phyloP scores from a whole-genome alignment of 2,113 vertebrate genomes.

The Mesoclemmys tuberculata region DNA sequence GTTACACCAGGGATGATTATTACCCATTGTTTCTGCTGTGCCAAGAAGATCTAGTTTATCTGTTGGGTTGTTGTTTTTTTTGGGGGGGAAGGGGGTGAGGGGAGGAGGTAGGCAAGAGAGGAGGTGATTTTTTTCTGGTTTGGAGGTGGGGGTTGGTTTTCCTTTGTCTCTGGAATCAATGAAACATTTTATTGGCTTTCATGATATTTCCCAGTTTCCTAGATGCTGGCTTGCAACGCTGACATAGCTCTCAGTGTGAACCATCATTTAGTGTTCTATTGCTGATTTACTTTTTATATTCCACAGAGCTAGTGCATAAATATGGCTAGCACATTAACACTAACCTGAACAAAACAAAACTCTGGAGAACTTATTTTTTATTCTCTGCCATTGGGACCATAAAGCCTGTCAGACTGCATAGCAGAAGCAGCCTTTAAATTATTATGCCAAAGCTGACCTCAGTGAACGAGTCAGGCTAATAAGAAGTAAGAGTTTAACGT shows the following conservation, averaged over 20 bases:
- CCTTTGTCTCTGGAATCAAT: neutral
- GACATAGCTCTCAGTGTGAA: constrained; percentile 10
- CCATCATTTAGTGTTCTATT: constrained; percentile 22
- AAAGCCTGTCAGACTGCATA: constrained; percentile 47
- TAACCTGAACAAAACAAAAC: constrained; percentile 62
- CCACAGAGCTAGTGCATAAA: constrained; percentile 46
- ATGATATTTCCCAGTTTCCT: constrained; percentile 14
- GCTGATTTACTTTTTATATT: constrained; percentile 50
- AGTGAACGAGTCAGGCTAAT: constrained; percentile 16
- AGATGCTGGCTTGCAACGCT: neutral
- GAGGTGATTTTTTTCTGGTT: neutral
- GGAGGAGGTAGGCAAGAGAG: neutral
- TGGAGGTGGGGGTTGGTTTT: neutral
- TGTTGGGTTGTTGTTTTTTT: neutral
- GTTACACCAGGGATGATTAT: neutral
- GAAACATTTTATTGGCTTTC: neutral
- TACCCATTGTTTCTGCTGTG: neutral
- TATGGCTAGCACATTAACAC: constrained; percentile 40
- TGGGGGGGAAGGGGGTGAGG: too few species aligned
- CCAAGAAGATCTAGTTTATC: neutral
- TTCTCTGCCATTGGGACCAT: constrained; percentile 16
- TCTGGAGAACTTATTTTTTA: constrained; percentile 45
- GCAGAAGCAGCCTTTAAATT: constrained; percentile 29
- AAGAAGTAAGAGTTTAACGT: constrained; percentile 62
- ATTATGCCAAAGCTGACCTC: neutral